Conservation (phyloP, 2,888 invertebrate species). For the Biston stratarius region DNA sequence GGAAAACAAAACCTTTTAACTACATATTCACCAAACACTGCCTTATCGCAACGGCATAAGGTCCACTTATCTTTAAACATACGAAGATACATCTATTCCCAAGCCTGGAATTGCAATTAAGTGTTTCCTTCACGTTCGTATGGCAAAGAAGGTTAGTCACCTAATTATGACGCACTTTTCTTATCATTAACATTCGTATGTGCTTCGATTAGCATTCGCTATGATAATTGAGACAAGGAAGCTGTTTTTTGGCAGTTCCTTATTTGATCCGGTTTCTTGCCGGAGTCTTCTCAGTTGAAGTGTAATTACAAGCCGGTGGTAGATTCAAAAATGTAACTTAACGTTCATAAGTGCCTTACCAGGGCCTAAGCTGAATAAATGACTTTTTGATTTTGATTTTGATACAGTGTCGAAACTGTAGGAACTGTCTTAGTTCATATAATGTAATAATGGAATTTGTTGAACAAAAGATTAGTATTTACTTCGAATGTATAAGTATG, state of each 20-base stretch:
- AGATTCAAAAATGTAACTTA: too few relatives aligned
- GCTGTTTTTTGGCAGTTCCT: slow-evolving; percentile 14
- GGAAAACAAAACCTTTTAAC: slow-evolving; percentile 37
- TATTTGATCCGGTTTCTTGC: slow-evolving; percentile 11
- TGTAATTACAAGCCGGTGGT: too few relatives aligned
- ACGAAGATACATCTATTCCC: slow-evolving; percentile 41
- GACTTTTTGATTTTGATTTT: too few relatives aligned
- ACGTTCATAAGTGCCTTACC: too few relatives aligned
- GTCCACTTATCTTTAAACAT: slow-evolving; percentile 22
- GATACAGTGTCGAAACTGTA: too few relatives aligned
- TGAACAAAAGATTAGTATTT: too few relatives aligned
- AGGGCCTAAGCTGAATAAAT: too few relatives aligned
- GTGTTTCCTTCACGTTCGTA: slow-evolving; percentile 62
- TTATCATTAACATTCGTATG: slow-evolving; percentile 50
- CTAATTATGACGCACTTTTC: slow-evolving; percentile 65
- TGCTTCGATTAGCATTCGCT: slow-evolving; percentile 40
- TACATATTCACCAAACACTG: slow-evolving; percentile 31
- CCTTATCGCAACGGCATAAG: slow-evolving; percentile 46
- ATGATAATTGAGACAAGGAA: slow-evolving; percentile 11
- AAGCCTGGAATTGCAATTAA: slow-evolving; percentile 63
- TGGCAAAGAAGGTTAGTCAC: slow-evolving; percentile 58
- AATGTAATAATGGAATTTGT: too few relatives aligned
- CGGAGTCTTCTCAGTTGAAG: too few relatives aligned
- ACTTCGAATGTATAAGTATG: too few relatives aligned
- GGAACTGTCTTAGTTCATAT: too few relatives aligned